phyloP scores from a whole-genome alignment of 1,140 invertebrate species.

The Hyphantria cunea region DNA sequence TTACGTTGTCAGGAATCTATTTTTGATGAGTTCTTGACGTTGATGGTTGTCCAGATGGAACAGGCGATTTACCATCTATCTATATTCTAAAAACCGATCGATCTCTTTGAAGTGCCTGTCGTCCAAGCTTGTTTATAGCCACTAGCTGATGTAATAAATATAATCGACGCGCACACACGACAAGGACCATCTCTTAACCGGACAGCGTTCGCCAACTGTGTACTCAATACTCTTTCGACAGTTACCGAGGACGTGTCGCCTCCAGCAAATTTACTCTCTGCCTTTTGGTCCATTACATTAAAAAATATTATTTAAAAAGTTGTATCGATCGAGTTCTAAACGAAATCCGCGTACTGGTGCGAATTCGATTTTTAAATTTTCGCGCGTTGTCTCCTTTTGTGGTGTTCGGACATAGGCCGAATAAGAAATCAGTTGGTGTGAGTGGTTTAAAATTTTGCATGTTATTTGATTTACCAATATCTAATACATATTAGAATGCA shows the following conservation, averaged over 20 bases:
- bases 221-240: slow-evolving; percentile 74
- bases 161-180: slow-evolving; percentile 74
- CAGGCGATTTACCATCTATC: slow-evolving; percentile 47
- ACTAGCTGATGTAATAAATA: slow-evolving; percentile 77
- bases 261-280: slow-evolving; percentile 44
- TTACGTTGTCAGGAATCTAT: slow-evolving; percentile 16
- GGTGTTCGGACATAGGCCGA: slow-evolving; percentile 45
- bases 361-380: slow-evolving; percentile 52
- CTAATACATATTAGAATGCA: too few relatives aligned
- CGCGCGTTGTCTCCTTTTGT: slow-evolving; percentile 46
- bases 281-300: slow-evolving; percentile 13
- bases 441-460: slow-evolving; percentile 30
- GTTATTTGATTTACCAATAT: slow-evolving; percentile 1
- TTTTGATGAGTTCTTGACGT: too few relatives aligned
- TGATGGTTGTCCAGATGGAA: slow-evolving; percentile 1
- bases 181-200: slow-evolving; percentile 61
- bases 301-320: slow-evolving; percentile 43
- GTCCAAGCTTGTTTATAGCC: slow-evolving; percentile 68
- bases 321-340: slow-evolving; percentile 29
- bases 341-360: slow-evolving; percentile 12
- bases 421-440: slow-evolving; percentile 43
- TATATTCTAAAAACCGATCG: slow-evolving; percentile 70
- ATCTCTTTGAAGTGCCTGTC: slow-evolving; percentile 75
- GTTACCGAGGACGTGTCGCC: slow-evolving; percentile 64
- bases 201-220: slow-evolving; percentile 63